Evolutionary conservation across 2,888 invertebrate species (phyloP).

Genomic region (Silvanus unidentatus): DNA sequence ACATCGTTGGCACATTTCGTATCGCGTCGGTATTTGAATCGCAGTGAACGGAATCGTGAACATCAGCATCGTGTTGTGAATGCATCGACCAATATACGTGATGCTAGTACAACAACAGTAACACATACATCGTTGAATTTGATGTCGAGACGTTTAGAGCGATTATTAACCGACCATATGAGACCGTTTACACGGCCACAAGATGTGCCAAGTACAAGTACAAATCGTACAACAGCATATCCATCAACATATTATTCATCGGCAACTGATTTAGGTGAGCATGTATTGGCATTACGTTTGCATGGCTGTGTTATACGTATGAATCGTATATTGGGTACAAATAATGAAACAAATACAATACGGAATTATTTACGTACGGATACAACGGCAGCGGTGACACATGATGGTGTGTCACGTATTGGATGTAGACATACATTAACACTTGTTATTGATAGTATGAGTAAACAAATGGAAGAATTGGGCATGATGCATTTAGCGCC

Average conservation of each 20-base stretch:
- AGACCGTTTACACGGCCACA: conserved; percentile 22
- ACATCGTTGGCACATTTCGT: conserved; percentile 32
- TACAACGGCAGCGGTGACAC: conserved; percentile 30
- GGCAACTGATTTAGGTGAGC: conserved; percentile 34
- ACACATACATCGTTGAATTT: conserved; percentile 23
- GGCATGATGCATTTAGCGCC: conserved; percentile 19
- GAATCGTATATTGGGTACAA: conserved; percentile 32
- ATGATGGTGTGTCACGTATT: conserved; percentile 38
- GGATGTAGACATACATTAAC: conserved; percentile 44
- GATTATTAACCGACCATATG: conserved; percentile 29
- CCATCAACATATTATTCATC: conserved; percentile 6
- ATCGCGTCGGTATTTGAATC: conserved; percentile 28
- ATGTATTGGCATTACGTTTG: conserved; percentile 35
- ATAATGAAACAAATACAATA: conserved; percentile 16
- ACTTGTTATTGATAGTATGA: conserved; percentile 47
- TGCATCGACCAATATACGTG: neutral
- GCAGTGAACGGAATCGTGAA: conserved; percentile 21
- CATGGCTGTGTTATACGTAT: conserved; percentile 37
- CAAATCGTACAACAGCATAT: neutral
- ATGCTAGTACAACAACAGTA: conserved; percentile 15
- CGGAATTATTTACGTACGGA: conserved; percentile 18
- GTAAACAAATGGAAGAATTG: conserved; percentile 47
- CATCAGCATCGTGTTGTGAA: neutral
- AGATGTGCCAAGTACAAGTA: conserved; percentile 5
- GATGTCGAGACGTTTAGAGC: conserved; percentile 30